A percentile compares a stretch with the other conserved stretches of the same genome.
phyloP scores from a whole-genome alignment of 2,888 invertebrate species.

The Halocaridina rubra region DNA sequence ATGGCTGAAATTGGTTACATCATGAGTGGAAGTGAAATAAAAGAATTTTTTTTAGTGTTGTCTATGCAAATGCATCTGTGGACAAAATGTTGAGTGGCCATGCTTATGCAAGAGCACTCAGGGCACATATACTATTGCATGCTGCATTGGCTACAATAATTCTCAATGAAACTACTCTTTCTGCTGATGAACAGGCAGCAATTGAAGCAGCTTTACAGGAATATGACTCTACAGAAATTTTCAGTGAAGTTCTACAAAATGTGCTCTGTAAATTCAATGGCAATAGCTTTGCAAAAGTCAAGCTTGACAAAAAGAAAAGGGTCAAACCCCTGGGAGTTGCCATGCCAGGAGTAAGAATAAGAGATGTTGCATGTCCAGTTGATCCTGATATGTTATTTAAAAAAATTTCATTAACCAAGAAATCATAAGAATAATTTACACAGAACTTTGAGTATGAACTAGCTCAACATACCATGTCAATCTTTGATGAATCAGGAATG shows the following conservation, averaged over 20 bases:
- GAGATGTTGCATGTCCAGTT: background rate
- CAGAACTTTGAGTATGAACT: no score
- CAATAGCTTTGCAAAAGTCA: no score
- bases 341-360: background rate
- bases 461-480: no score
- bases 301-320: background rate
- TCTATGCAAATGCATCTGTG: conserved; percentile 30
- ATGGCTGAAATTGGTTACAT: conserved; percentile 36
- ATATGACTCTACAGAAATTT: background rate
- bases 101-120: conserved; percentile 24
- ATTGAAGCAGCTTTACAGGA: background rate
- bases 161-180: background rate
- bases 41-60: conserved; percentile 10
- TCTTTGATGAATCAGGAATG: no score
- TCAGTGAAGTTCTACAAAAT: background rate
- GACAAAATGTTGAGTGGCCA: conserved; percentile 51
- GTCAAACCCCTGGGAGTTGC: background rate
- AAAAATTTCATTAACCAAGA: no score
- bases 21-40: no score
- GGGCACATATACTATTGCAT: background rate
- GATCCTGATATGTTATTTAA: no score
- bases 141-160: background rate
- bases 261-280: background rate
- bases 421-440: no score
- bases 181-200: background rate